Base-by-base conservation (phyloP, 2,113 vertebrate species). In the Leptocoma aspasia region DNA sequence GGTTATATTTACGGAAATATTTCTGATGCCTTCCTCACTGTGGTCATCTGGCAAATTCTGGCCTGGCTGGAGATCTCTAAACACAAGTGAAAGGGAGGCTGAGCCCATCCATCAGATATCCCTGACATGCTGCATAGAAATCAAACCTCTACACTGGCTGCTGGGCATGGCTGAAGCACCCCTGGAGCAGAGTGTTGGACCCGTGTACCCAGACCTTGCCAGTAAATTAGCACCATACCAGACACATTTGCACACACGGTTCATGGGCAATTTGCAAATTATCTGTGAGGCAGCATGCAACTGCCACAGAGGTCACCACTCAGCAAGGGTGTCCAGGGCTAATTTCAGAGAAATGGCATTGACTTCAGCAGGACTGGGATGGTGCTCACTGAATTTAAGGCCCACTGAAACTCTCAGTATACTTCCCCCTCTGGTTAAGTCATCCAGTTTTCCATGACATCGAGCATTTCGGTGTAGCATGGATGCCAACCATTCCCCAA, bases 201-300 rank as follows among this genome's bases (percentile, higher is more conserved):
- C 37, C 7, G 7, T 5, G 35, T 5, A 14, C 37, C 57, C 75
- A 82, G 75, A 14, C 41, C 79, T 56, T 76, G 79, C 66, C 91
- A 90, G 89, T 24, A 63, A 89, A 92, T 82, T 56, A 92, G 66
- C 71, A 82, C 57, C 71, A 11, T 52, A 71, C 61, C 82, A 80
- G 56, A 76, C 41, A 49, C 1, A 0, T 60, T 44, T 71, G 57
- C 69, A 79, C 35, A 6, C 52, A 4, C 4, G 19, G 61, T 54
- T 82, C 89, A 82, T 4, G 11, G 65, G 22, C 61, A 79, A 64
- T 72, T 80, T 92, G 75, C 66, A 82, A 54, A 82, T 82, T 79
- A 75, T 54, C 73, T 31, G 1, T 50, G 21, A 82, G 49, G 37
- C 4, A 7, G 30, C 79, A 4, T 4, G 37, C 41, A 76, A 78